These are phyloP conservation scores for Empis stercorea DNA, from an alignment of 2,888 invertebrate species.

Conservation along the genomic window DNA sequence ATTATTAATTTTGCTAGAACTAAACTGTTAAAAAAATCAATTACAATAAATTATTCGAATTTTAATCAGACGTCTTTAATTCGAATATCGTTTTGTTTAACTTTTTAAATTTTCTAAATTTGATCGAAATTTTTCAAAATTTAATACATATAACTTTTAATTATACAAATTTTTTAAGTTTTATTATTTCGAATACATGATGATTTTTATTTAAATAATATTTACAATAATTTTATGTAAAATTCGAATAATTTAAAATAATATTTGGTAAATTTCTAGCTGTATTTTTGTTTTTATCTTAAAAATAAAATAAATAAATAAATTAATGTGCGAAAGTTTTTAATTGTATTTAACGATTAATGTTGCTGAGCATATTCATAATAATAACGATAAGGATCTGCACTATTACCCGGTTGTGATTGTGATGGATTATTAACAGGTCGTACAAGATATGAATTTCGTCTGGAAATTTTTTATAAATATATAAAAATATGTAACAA, in stretches of 20 bases:
- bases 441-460: conserved; percentile 48
- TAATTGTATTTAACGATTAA: neutral
- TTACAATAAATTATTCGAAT: no score
- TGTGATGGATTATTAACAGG: conserved; percentile 39
- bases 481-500: neutral
- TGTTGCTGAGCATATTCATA: conserved; percentile 37
- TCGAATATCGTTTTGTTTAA: no score
- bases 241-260: no score
- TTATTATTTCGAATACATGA: neutral
- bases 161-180: no score
- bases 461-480: conserved; percentile 39
- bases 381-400: conserved; percentile 48
- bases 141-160: no score
- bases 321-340: neutral
- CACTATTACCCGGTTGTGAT: conserved; percentile 20
- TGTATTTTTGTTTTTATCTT: neutral
- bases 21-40: no score
- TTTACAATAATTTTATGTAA: no score
- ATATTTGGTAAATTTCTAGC: neutral
- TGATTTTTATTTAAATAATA: no score
- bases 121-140: no score
- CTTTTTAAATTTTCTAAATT: no score
- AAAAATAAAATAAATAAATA: neutral
- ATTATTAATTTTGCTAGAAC: no score
- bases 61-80: no score